A percentile compares a stretch with the other conserved stretches of the same genome.
phyloP scores from a whole-genome alignment of 2,888 invertebrate genomes.

The Abscondita cerata region DNA sequence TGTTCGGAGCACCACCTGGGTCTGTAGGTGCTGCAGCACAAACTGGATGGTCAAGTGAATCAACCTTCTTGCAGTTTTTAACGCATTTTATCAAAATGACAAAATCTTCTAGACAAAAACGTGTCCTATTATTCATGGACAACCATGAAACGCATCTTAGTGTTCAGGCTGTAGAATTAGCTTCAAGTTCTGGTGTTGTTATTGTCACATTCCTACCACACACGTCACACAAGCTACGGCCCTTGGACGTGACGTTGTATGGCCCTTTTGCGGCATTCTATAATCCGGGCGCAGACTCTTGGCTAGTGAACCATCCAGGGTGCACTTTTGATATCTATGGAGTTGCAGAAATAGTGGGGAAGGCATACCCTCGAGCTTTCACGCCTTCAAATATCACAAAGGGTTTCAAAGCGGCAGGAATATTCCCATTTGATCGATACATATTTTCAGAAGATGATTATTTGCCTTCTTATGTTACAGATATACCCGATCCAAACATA shows the following conservation, averaged over 20 bases:
- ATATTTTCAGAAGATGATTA: too few relatives aligned
- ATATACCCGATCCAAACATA: too few relatives aligned
- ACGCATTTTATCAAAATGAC: neutral
- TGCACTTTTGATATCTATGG: neutral
- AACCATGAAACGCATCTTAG: neutral
- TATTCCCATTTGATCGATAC: too few relatives aligned
- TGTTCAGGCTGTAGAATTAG: neutral
- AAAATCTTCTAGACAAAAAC: neutral
- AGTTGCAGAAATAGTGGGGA: neutral
- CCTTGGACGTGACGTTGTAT: neutral
- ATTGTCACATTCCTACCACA: neutral
- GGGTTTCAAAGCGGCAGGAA: too few relatives aligned
- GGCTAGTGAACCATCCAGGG: neutral
- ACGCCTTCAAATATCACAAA: too few relatives aligned
- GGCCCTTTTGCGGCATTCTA: neutral
- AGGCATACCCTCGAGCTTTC: neutral
- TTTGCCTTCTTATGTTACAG: too few relatives aligned
- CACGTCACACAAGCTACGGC: neutral
- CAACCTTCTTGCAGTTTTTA: too few relatives aligned
- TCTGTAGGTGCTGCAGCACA: neutral
- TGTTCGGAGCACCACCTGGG: too few relatives aligned
- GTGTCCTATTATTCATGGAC: neutral
- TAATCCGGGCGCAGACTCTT: neutral
- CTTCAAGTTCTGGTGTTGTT: neutral
- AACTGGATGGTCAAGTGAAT: too few relatives aligned